A percentile compares a stretch with the other conserved stretches of the same genome.
These are phyloP conservation scores for Matsumyia berberina DNA, from an alignment of 2,888 invertebrate genomes.

Conservation along the genomic window DNA sequence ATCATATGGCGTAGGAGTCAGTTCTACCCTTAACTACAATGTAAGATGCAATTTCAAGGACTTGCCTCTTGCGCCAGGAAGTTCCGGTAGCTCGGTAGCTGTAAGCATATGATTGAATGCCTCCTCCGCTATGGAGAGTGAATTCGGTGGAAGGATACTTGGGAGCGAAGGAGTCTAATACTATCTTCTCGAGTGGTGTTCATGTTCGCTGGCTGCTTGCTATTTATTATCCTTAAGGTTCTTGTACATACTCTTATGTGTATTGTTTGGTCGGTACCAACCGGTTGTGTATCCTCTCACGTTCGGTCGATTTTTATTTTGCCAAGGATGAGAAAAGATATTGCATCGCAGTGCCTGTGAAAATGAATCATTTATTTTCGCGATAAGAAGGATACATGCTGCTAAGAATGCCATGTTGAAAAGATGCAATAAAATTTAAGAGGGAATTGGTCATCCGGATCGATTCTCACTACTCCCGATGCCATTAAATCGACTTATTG, in stretches of 20 bases:
- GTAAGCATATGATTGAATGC: conserved; percentile 63
- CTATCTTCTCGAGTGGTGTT: conserved; percentile 43
- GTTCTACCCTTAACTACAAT: conserved; percentile 32
- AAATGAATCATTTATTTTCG: conserved; percentile 56
- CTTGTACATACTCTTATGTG: conserved; percentile 4
- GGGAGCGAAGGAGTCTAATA: conserved; percentile 39
- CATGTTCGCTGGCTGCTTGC: conserved; percentile 57
- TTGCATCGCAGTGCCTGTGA: neutral
- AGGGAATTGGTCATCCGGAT: neutral
- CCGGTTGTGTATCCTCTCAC: conserved; percentile 9
- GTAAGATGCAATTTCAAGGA: conserved; percentile 64
- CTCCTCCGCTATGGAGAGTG: neutral
- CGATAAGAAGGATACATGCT: conserved; percentile 36
- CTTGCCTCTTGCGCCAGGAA: conserved; percentile 15
- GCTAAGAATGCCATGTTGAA: neutral
- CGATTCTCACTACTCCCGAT: neutral
- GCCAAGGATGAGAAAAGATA: neutral
- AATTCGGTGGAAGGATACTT: conserved; percentile 7
- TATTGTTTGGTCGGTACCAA: neutral
- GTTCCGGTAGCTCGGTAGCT: conserved; percentile 33
- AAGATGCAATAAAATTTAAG: conserved; percentile 12
- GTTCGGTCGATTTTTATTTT: conserved; percentile 40
- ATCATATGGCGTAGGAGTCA: conserved; percentile 59
- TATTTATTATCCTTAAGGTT: conserved; percentile 61
- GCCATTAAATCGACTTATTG: conserved; percentile 14